Evolutionary conservation across 2,113 vertebrate species (phyloP), one percentile per base, ranked within the genome.

Genomic region (Edolisoma coerulescens): DNA sequence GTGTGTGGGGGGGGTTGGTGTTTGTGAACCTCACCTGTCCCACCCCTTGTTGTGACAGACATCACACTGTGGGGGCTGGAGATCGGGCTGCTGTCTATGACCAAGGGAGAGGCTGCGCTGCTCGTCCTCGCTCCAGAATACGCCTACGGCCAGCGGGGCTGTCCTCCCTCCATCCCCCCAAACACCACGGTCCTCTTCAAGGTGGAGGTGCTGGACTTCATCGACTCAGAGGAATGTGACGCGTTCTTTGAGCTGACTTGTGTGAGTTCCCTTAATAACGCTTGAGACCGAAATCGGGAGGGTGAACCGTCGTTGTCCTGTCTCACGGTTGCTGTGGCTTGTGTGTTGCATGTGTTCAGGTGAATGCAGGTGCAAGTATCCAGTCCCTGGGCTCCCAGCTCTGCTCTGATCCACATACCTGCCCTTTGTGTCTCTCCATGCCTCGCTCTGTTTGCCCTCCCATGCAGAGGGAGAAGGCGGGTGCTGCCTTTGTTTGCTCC

Each of bases 21-120:
- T 44, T 39, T 3, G 2, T 4, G 4, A 19, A 22, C 24, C 71
- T 93, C 21, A 11, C 24, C 23, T 52, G 13, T 80, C 35, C 14
- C 6, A 0, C 26, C 30, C 67, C 50, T 85, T 7, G 0, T 37
- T 86, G 53, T 41, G 37, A 13, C 98, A 99, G 99, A 99, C 81
- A 95, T 99, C 60, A 99, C 99, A 0, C 95, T 99, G 41, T 37
- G 50, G 33, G 99, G 99, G 13, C 98, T 99, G 96, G 98, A 99
- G 87, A 50, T 99, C 11, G 99, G 98, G 20, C 90, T 99, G 69
- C 92, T 98, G 92, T 99, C 98, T 0, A 99, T 99, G 99, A 97
- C 93, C 95, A 99, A 97, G 82, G 99, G 99, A 28, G 99, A 99
- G 95, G 93, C 98, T 78, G 98, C 99, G 2, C 97, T 98, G 4